Conservation (phyloP, 2,113 vertebrate genomes). For the Sander lucioperca region DNA sequence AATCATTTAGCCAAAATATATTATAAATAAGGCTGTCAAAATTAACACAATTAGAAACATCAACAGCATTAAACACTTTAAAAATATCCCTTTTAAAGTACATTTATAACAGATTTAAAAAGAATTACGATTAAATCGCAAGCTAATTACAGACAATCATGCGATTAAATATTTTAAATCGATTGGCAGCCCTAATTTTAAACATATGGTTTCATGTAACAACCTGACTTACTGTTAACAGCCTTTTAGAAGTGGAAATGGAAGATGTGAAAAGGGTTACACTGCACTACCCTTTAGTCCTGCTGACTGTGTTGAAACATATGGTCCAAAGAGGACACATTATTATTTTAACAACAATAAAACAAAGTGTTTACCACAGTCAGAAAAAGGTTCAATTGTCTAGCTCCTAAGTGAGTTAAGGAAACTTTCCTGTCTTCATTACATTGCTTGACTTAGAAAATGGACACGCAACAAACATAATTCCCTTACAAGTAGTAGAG, state of each 20-base stretch:
- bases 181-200: too few relatives aligned
- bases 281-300: background rate
- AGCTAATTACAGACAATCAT: too few relatives aligned
- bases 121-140: too few relatives aligned
- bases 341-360: background rate
- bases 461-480: background rate
- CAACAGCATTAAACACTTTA: too few relatives aligned
- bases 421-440: background rate
- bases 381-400: background rate
- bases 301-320: background rate
- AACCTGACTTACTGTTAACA: background rate
- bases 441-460: constrained; percentile 2
- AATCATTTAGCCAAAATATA: background rate
- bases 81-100: too few relatives aligned
- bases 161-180: too few relatives aligned
- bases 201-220: too few relatives aligned
- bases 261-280: background rate
- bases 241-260: background rate
- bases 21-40: too few relatives aligned
- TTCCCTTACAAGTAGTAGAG: background rate
- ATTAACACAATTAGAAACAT: too few relatives aligned
- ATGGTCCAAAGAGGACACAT: background rate
- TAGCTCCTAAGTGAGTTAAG: background rate
- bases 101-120: too few relatives aligned
- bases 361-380: background rate